Conservation (phyloP, 2,888 invertebrate genomes). For the Drosophila quinaria region DNA sequence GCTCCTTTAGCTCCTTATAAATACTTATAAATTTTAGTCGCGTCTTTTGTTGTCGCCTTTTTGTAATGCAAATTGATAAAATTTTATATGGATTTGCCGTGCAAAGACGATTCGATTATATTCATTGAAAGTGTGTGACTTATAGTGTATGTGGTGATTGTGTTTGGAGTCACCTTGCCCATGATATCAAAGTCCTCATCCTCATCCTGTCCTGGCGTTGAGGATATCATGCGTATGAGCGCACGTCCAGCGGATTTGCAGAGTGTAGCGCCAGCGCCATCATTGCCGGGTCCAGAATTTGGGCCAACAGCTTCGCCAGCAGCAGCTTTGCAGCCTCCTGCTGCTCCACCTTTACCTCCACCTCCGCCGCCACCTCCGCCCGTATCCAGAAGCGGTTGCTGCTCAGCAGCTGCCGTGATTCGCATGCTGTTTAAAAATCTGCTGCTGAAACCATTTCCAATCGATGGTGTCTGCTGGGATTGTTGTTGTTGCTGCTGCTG, state of each 20-base stretch:
- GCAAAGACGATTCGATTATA: not conserved
- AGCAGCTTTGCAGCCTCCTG: conserved; percentile 12
- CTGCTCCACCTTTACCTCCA: conserved; percentile 9
- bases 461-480: conserved; percentile 26
- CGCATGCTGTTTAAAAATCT: conserved; percentile 61
- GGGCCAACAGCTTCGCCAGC: conserved; percentile 3
- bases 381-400: conserved; percentile 68
- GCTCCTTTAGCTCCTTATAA: conserved; percentile 42
- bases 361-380: conserved; percentile 43
- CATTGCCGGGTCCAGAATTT: conserved; percentile 42
- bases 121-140: not conserved
- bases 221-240: conserved; percentile 81
- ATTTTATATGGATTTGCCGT: conserved; percentile 26
- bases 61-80: conserved; percentile 65
- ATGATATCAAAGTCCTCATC: conserved; percentile 82
- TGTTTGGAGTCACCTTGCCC: conserved; percentile 79
- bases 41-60: conserved; percentile 59
- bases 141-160: conserved; percentile 2
- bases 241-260: conserved; percentile 78
- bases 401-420: conserved; percentile 50
- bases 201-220: conserved; percentile 65
- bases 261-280: conserved; percentile 71
- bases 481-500: conserved; percentile 33
- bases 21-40: conserved; percentile 40
- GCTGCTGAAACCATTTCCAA: conserved; percentile 62